These are phyloP conservation scores for Dryadula phaetusa DNA, from an alignment of 2,888 invertebrate species.

Conservation along the genomic window DNA sequence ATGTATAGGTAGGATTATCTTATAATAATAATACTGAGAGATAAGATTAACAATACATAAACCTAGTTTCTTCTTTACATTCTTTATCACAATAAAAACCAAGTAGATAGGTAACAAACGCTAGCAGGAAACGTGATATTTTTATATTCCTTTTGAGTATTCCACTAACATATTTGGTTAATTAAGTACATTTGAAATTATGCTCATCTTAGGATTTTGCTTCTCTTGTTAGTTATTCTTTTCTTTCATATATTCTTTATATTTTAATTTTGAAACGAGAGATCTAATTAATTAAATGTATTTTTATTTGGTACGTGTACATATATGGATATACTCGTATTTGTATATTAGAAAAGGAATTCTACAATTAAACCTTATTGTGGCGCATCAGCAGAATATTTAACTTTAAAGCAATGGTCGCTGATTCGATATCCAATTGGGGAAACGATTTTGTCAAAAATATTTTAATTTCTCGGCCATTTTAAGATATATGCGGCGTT, in stretches of 20 bases:
- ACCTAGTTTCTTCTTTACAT: background rate
- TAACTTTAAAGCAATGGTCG: too few relatives aligned
- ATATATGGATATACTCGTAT: too few relatives aligned
- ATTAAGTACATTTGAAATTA: constrained; percentile 11
- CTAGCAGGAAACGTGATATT: background rate
- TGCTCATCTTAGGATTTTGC: background rate
- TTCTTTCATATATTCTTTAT: background rate
- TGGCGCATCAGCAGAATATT: too few relatives aligned
- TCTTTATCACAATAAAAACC: constrained; percentile 4
- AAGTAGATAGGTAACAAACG: background rate
- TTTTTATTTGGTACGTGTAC: too few relatives aligned
- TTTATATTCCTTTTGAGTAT: constrained; percentile 4
- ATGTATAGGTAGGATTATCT: too few relatives aligned
- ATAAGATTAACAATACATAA: background rate
- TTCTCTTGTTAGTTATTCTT: background rate
- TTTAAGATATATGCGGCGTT: too few relatives aligned
- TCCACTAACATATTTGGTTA: constrained; percentile 15
- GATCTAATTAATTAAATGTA: too few relatives aligned
- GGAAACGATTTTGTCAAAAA: too few relatives aligned
- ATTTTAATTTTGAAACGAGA: background rate
- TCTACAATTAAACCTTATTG: too few relatives aligned
- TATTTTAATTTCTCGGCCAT: too few relatives aligned
- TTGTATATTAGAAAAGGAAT: too few relatives aligned
- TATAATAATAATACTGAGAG: background rate
- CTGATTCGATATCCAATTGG: background rate